Conservation (phyloP, 30 jellyfish, hydroid and myxozoan species). For the Hydractinia echinata region DNA sequence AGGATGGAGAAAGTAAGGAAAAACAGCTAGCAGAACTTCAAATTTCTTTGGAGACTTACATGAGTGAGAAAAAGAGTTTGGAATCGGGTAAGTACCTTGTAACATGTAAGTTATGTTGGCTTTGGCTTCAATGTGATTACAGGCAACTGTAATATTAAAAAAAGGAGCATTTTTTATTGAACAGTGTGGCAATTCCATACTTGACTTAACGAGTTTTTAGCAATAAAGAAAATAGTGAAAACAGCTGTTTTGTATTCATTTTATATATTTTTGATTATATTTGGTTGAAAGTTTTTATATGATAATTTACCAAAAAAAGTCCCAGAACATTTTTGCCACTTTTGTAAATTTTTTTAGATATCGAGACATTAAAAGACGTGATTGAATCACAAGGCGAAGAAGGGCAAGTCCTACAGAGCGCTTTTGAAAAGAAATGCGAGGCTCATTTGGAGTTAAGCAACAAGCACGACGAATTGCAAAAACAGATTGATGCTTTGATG, state of each 20-base stretch:
- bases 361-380: slow-evolving; percentile 2
- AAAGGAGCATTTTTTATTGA: no score
- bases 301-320: no score
- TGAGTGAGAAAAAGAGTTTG: background rate
- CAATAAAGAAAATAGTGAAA: no score
- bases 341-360: background rate
- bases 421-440: slow-evolving; percentile 11
- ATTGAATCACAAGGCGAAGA: slow-evolving; percentile 2
- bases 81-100: no score
- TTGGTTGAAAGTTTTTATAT: no score
- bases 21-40: background rate
- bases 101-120: no score
- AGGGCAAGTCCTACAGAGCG: slow-evolving; percentile 1
- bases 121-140: no score
- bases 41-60: background rate
- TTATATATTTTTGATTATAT: no score
- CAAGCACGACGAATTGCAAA: background rate
- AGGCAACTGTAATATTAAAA: no score
- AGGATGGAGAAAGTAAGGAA: background rate
- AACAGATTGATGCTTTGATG: background rate
- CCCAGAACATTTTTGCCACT: background rate
- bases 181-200: no score
- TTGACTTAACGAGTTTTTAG: no score
- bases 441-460: slow-evolving; percentile 5
- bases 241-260: no score